These are phyloP conservation scores for Buceros bicornis DNA, from an alignment of 2,797 vertebrate species.

Conservation along the genomic window DNA sequence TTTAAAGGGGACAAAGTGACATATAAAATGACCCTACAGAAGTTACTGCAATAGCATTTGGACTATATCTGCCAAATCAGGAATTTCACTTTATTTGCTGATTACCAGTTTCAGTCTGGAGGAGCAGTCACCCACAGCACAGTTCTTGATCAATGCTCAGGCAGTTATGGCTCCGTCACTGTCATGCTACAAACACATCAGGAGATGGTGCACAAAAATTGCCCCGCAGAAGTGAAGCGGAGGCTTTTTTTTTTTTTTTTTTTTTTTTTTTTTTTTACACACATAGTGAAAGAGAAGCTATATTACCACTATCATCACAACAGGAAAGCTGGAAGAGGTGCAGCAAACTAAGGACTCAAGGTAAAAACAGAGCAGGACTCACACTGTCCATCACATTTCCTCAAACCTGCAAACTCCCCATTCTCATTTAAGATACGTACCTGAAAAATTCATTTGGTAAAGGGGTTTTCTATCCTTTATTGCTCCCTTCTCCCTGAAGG, in stretches of 20 bases:
- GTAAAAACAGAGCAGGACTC: not conserved
- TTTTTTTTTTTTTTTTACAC: too few species aligned
- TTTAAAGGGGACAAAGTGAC: not conserved
- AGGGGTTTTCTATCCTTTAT: not conserved
- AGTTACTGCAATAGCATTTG: not conserved
- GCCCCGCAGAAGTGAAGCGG: not conserved
- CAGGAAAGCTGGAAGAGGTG: not conserved
- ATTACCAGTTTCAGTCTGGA: not conserved
- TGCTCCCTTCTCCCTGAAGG: not conserved
- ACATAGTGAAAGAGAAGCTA: not conserved
- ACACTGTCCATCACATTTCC: fast-evolving
- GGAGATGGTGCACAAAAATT: fast-evolving
- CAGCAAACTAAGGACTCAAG: not conserved
- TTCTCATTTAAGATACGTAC: not conserved
- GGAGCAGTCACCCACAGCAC: not conserved
- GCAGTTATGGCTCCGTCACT: not conserved
- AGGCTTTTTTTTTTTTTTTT: too few species aligned
- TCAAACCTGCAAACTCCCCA: not conserved
- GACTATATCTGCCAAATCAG: not conserved
- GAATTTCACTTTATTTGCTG: not conserved
- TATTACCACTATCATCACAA: not conserved
- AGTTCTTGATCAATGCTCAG: not conserved
- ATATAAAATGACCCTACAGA: not conserved
- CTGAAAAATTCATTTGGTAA: not conserved
- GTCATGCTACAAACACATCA: fast-evolving